These are phyloP conservation scores for Xestia ashworthii DNA, from an alignment of 2,888 invertebrate species.

Conservation along the genomic window DNA sequence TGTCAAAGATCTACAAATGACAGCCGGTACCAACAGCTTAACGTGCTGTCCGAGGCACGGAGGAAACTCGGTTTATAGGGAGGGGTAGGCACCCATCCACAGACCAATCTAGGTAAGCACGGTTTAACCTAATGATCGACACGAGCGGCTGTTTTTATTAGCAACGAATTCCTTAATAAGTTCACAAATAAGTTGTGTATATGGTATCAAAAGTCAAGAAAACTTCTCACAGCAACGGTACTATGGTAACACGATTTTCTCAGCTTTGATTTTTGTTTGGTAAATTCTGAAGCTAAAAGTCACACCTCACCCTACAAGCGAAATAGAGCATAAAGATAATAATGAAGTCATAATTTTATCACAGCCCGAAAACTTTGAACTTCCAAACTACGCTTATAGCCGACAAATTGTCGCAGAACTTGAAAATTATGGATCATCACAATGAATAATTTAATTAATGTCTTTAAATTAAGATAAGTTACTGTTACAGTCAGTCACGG, in stretches of 20 bases:
- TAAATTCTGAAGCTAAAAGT: neutral
- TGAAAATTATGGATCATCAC: constrained; percentile 55
- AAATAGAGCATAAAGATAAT: constrained; percentile 57
- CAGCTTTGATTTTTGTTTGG: neutral
- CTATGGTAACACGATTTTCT: neutral
- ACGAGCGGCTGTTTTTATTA: too few species aligned
- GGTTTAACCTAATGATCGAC: too few species aligned
- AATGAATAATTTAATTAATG: constrained; percentile 64
- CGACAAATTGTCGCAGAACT: constrained; percentile 60
- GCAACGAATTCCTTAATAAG: too few species aligned
- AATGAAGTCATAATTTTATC: constrained; percentile 57
- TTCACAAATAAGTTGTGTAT: neutral
- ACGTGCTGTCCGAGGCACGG: too few species aligned
- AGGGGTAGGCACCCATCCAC: too few species aligned
- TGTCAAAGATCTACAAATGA: too few species aligned
- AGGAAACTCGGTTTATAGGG: too few species aligned
- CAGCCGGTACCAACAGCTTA: too few species aligned
- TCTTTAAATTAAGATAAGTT: constrained; percentile 62
- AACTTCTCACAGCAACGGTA: neutral
- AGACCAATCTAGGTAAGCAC: too few species aligned
- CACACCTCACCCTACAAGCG: neutral
- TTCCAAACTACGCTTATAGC: constrained; percentile 50
- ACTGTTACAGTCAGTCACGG: constrained; percentile 25
- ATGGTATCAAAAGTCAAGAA: neutral
- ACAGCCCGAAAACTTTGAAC: constrained; percentile 39